Evolutionary conservation across 2,113 vertebrate species (phyloP).

Genomic region (Oxyruncus cristatus): DNA sequence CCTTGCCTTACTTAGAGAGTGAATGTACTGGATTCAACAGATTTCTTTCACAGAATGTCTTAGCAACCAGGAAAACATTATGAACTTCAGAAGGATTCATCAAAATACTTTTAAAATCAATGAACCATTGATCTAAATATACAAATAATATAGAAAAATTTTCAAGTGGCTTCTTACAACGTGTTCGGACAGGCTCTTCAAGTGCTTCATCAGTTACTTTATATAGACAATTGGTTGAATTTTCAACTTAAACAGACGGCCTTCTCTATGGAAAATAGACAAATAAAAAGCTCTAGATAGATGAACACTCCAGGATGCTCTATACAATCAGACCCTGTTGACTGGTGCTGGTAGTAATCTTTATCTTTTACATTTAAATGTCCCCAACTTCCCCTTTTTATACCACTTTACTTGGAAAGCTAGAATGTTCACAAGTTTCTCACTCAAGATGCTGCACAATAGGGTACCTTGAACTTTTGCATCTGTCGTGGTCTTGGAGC

Average conservation of each 20-base stretch:
- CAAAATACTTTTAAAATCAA: constrained; percentile 56
- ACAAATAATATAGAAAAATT: constrained; percentile 51
- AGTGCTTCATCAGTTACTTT: constrained; percentile 31
- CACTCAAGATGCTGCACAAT: neutral
- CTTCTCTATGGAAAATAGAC: neutral
- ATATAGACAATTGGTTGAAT: constrained; percentile 1
- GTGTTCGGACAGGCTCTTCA: neutral
- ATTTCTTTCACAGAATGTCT: neutral
- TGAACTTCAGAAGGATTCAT: constrained; percentile 15
- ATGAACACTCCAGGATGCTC: neutral
- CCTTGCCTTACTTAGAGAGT: neutral
- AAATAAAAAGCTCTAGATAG: neutral
- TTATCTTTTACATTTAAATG: constrained; percentile 25
- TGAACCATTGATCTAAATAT: constrained; percentile 39
- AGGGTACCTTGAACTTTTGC: neutral
- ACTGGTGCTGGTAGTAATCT: neutral
- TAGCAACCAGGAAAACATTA: neutral
- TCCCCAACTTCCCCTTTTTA: neutral
- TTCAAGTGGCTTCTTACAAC: constrained; percentile 11
- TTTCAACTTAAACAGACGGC: neutral
- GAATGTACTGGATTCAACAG: neutral
- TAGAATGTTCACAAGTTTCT: neutral
- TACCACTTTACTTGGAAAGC: neutral
- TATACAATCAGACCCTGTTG: neutral
- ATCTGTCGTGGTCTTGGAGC: neutral